Conservation (phyloP, 35 echinoderm and acorn worm genomes). For the Apostichopus japonicus region DNA sequence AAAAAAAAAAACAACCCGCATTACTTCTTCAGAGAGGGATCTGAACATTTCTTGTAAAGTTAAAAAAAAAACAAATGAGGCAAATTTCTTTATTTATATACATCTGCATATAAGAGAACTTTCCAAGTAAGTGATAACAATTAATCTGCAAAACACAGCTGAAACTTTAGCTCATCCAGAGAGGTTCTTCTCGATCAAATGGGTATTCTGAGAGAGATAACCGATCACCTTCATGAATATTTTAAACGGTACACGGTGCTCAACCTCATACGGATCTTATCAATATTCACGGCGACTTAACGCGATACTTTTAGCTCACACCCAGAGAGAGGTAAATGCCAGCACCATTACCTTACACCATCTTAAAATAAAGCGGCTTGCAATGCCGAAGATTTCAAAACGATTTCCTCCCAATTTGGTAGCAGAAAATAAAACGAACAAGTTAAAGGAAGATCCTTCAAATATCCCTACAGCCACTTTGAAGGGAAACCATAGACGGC, state of each 20-base stretch:
- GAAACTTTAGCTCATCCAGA: too few species aligned
- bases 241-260: not conserved
- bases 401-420: not conserved
- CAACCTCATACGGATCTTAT: not conserved
- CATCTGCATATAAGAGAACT: too few species aligned
- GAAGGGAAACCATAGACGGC: slow-evolving; percentile 27
- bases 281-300: not conserved
- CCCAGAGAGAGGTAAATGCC: not conserved
- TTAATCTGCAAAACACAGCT: too few species aligned
- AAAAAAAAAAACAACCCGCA: too few species aligned
- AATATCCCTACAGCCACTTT: slow-evolving; percentile 20
- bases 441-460: not conserved
- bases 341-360: not conserved
- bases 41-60: too few species aligned
- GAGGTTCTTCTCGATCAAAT: not conserved
- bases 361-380: too few species aligned
- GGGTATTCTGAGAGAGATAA: not conserved
- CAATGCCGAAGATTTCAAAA: not conserved
- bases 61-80: too few species aligned
- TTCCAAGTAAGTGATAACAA: too few species aligned
- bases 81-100: too few species aligned
- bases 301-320: not conserved
- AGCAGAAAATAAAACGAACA: not conserved
- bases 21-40: too few species aligned
- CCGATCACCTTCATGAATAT: slow-evolving; percentile 10